A percentile compares a stretch with the other conserved stretches of the same genome.
Conservation (phyloP, 2,797 vertebrate species). For the Brotula barbata region DNA sequence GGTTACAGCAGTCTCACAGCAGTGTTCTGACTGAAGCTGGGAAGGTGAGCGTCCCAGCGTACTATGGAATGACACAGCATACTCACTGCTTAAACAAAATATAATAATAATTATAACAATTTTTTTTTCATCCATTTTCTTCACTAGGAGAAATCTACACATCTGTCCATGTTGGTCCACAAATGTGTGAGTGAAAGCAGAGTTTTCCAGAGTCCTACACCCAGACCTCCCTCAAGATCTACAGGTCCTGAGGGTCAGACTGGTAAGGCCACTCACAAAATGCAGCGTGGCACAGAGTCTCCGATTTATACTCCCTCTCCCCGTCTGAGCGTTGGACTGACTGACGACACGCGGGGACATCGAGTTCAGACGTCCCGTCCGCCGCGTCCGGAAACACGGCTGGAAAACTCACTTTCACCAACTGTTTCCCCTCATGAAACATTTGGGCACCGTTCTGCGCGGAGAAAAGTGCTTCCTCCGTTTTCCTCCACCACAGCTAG, state of each 20-base stretch:
- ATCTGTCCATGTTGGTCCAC: conserved; percentile 33
- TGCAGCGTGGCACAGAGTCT: conserved; percentile 23
- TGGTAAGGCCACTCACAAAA: conserved; percentile 9
- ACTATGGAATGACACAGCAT: too few species aligned
- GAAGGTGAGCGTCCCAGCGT: conserved; percentile 49
- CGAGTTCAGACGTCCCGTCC: conserved; percentile 61
- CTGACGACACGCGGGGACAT: not conserved
- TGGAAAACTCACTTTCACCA: conserved; percentile 40
- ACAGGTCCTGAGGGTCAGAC: conserved; percentile 28
- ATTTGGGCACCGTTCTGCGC: conserved; percentile 17
- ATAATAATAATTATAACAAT: too few species aligned
- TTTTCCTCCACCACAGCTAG: conserved; percentile 49
- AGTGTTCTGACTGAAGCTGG: conserved; percentile 13
- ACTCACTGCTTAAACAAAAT: too few species aligned
- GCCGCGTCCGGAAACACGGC: not conserved
- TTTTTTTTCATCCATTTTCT: conserved; percentile 12
- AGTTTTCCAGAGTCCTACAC: conserved; percentile 52
- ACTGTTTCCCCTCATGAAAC: conserved; percentile 40
- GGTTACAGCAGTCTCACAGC: conserved; percentile 13
- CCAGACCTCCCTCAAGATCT: conserved; percentile 42
- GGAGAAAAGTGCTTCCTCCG: conserved; percentile 56
- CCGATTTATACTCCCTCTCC: conserved; percentile 7
- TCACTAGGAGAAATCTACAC: conserved; percentile 33
- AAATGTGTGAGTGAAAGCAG: conserved; percentile 34
- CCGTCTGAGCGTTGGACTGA: conserved; percentile 23